Percentiles rank a stretch among this genome's conserved stretches.
phyloP scores from a whole-genome alignment of 2,888 invertebrate genomes.

The Caenorhabditis afra region DNA sequence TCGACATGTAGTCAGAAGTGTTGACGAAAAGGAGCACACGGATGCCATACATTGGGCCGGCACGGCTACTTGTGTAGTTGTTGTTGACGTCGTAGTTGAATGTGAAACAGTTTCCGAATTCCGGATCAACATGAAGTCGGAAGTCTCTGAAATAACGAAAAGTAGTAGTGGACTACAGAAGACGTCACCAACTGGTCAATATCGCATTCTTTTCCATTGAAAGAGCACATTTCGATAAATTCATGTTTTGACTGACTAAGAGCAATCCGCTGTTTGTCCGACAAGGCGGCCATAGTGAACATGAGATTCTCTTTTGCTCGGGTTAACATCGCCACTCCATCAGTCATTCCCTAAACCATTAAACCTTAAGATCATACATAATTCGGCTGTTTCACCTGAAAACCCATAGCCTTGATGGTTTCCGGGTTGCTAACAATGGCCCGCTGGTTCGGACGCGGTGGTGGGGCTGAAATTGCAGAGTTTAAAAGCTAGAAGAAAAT shows the following conservation, averaged over 20 bases:
- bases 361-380: neutral
- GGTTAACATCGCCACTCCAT: conserved; percentile 73
- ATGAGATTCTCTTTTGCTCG: conserved; percentile 74
- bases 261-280: conserved; percentile 64
- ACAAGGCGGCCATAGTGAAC: conserved; percentile 74
- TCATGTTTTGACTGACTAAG: conserved; percentile 70
- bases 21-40: conserved; percentile 72
- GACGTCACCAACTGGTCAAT: conserved; percentile 63
- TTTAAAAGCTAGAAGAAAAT: neutral
- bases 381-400: conserved; percentile 61
- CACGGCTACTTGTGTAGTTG: conserved; percentile 70
- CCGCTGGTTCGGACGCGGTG: conserved; percentile 58
- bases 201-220: conserved; percentile 73
- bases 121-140: conserved; percentile 71
- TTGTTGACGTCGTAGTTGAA: conserved; percentile 72
- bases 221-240: conserved; percentile 75
- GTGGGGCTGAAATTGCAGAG: conserved; percentile 50
- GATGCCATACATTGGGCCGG: conserved; percentile 76
- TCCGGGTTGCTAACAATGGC: conserved; percentile 72
- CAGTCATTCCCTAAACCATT: conserved; percentile 71
- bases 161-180: too few relatives aligned
- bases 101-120: conserved; percentile 73
- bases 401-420: conserved; percentile 74
- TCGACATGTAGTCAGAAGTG: conserved; percentile 74
- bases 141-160: conserved; percentile 73